Percentiles rank a stretch among this genome's conserved stretches.
These are phyloP conservation scores for Melikaiella ostensackeni DNA, from an alignment of 2,888 invertebrate genomes.

Conservation along the genomic window DNA sequence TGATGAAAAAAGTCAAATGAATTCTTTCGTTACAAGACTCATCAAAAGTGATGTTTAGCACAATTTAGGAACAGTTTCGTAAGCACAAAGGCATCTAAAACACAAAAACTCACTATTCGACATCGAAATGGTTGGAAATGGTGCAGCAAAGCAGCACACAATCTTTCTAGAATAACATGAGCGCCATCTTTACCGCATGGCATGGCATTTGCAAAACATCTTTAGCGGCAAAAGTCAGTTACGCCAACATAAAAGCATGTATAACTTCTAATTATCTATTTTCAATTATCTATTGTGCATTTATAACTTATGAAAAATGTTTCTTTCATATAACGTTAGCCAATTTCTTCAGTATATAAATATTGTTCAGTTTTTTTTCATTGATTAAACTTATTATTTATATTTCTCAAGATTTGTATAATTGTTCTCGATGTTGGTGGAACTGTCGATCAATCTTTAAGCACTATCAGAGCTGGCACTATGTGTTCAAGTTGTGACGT, in stretches of 20 bases:
- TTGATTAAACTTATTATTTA: neutral
- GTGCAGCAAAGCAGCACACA: neutral
- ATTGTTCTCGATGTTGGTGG: neutral
- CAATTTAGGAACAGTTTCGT: neutral
- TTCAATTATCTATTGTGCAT: too few species aligned
- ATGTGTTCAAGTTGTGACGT: too few species aligned
- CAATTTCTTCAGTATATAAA: too few species aligned
- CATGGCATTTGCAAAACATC: neutral
- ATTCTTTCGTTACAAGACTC: neutral
- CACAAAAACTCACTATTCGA: neutral
- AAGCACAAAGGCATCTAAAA: neutral
- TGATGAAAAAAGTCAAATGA: neutral
- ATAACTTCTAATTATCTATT: too few species aligned
- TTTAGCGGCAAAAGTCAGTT: too few species aligned
- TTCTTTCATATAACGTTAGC: neutral
- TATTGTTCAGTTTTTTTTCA: too few species aligned
- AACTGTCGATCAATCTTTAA: neutral
- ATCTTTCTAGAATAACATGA: neutral
- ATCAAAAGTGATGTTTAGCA: neutral
- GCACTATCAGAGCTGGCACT: too few species aligned
- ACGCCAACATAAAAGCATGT: neutral
- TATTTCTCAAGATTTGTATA: neutral
- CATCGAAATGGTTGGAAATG: neutral
- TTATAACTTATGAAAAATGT: neutral
- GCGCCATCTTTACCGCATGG: slow-evolving; percentile 5